A percentile compares a stretch with the other conserved stretches of the same genome.
phyloP scores from a whole-genome alignment of 1,140 invertebrate species.

The Drosophila nannoptera region DNA sequence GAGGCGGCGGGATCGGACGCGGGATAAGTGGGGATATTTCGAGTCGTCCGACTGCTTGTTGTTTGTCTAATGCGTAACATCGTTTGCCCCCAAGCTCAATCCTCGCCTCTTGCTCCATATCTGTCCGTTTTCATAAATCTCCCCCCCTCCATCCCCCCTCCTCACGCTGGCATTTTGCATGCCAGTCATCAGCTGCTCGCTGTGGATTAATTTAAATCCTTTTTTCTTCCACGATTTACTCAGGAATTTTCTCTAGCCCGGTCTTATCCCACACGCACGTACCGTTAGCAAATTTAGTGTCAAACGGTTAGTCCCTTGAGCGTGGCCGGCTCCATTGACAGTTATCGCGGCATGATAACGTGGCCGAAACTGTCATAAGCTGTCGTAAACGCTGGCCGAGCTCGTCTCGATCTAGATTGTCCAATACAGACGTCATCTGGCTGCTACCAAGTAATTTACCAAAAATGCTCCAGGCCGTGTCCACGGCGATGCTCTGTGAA shows the following conservation, averaged over 20 bases:
- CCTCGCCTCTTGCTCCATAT: slow-evolving; percentile 61
- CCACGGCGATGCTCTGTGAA: slow-evolving; percentile 11
- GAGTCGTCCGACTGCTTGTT: slow-evolving; percentile 64
- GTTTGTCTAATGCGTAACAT: slow-evolving; percentile 77
- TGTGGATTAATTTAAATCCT: slow-evolving; percentile 67
- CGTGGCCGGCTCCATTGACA: too few relatives aligned
- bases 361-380: slow-evolving; percentile 67
- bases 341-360: slow-evolving; percentile 67
- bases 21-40: slow-evolving; percentile 10
- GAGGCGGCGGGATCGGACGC: too few relatives aligned
- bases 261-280: slow-evolving; percentile 20
- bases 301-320: too few relatives aligned
- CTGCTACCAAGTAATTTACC: slow-evolving; percentile 65
- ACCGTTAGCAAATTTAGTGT: slow-evolving; percentile 3
- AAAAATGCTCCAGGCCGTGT: slow-evolving; percentile 45
- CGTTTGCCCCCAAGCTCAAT: slow-evolving; percentile 49
- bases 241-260: slow-evolving; percentile 22
- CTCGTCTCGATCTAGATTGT: slow-evolving; percentile 70
- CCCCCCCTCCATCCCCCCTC: background rate
- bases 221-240: slow-evolving; percentile 26
- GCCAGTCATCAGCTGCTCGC: slow-evolving; percentile 66
- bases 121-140: slow-evolving; percentile 76
- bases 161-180: slow-evolving; percentile 64
- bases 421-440: slow-evolving; percentile 70
- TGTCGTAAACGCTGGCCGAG: slow-evolving; percentile 56